Conservation (phyloP, 2,888 invertebrate species). For the Eurois occulta region DNA sequence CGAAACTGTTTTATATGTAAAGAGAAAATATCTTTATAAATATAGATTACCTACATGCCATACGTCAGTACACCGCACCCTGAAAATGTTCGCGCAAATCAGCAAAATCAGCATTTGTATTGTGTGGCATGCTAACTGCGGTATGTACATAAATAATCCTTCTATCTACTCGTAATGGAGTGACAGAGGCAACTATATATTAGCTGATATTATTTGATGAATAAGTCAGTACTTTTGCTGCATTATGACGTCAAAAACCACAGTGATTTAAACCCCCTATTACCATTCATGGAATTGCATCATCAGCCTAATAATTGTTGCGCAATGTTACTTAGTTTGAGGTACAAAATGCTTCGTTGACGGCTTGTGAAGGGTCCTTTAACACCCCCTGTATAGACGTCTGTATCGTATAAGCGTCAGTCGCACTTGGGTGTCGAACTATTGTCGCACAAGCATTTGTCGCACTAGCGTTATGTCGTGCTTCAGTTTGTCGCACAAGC, state of each 20-base stretch:
- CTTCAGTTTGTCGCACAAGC: neutral
- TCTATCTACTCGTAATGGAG: constrained; percentile 18
- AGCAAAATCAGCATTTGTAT: constrained; percentile 40
- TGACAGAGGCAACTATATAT: constrained; percentile 27
- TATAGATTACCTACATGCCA: constrained; percentile 39
- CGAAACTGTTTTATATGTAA: constrained; percentile 50
- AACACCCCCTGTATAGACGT: neutral
- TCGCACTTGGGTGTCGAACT: neutral
- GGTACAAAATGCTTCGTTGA: neutral
- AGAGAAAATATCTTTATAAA: constrained; percentile 37
- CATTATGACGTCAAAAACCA: constrained; percentile 28
- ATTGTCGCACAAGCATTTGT: neutral
- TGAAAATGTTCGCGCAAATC: constrained; percentile 48
- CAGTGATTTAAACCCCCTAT: neutral
- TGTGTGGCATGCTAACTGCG: constrained; percentile 43
- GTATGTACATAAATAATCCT: constrained; percentile 8
- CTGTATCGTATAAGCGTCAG: neutral
- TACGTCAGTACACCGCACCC: constrained; percentile 10
- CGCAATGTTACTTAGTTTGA: neutral
- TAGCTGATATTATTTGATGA: constrained; percentile 54
- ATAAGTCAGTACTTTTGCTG: constrained; percentile 23
- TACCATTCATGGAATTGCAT: neutral
- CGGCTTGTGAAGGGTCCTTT: neutral
- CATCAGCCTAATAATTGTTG: neutral
- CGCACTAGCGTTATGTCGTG: neutral